Base-by-base conservation (phyloP, 2,888 invertebrate genomes). In the Hedychridium roseum region DNA sequence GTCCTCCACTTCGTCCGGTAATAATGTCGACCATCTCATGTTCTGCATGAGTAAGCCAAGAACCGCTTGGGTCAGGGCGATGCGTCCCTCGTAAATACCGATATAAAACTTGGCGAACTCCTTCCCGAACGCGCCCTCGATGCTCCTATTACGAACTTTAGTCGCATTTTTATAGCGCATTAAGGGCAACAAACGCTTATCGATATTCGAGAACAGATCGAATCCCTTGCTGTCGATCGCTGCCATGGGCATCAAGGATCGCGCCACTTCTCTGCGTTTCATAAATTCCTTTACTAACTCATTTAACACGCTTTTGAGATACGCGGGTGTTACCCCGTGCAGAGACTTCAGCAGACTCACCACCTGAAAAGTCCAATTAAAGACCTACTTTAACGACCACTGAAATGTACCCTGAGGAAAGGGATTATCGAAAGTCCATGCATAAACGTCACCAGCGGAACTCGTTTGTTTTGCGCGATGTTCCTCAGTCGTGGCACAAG, bases 31-130 rank as follows among this genome's bases (percentile, higher is more conserved):
- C 23, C 54, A 56, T 17, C 52, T 56, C 41, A 56, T 54, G 32
- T 54, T 56, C 7, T 55, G 39, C 50, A 62, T 43, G 1, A 64
- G 26, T 0, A 45, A 41, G 0, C 56, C 61, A 7, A 64, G 48
- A 3, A 60, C 46, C 14, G 60, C 56, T 35, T 64, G 61, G 5
- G 55, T 60, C 12, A 64, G 30, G 2, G 34, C 14, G 3, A 64
- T 23, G 6, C 34, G 32, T 2, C 49, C 51, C 6, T 51, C 41
- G 11, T 41, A 21, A 14, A 64, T 39, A 0, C 38, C 42, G 2
- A 43, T 11, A 42, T 57, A 60, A 1, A 64, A 50, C 4, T 39
- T 23, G 0, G 62, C 50, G 17, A 62, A 57, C 23, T 55, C 54
- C 14, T 38, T 44, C 9, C 64, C 64, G 34, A 55, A 30, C 14